Base-by-base conservation (phyloP, 2,797 vertebrate species). In the Chaunax sp. region DNA sequence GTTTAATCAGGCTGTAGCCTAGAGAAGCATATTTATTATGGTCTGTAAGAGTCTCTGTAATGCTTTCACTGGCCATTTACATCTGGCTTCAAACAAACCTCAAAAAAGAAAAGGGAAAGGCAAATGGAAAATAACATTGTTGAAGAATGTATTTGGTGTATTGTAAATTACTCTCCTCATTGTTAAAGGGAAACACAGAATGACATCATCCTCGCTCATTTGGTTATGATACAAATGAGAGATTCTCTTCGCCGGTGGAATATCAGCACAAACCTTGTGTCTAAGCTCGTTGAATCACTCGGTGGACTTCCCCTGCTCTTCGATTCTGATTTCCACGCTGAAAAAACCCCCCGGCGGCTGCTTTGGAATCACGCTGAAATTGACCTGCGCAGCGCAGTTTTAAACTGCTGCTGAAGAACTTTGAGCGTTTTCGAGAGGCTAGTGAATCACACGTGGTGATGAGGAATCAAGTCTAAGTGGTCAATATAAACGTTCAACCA, bases 41-140 rank as follows among this genome's bases (percentile, higher is more conserved):
- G 47, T 46, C 56, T 75, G 41, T 80, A 73, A 84, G 73, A 73
- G 75, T 52, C 60, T 69, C 37, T 40, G 59, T 63, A 67, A 68
- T 85, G 78, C 87, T 90, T 90, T 87, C 55, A 77, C 83, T 87
- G 82, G 85, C 82, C 71, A 41, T 84, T 89, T 74, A 54, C 45
- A 23, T 67, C 46, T 77, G 57, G 69, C 72, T 26, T 20, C 30
- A 59, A 65, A 45, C 33, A 22, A 49, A 60, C 25, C 19, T 44
- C 18, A 43, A 44, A 60, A 33, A 19, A 30, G 28, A 30, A 68
- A 71, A 69, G 1, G 4, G 25, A 53, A 35, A 46, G 46, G 43
- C 15, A 64, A 79, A 60, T 54, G 64, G 60, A 73, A 73, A 78
- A 43, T 44, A 60, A 71, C 69, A 52, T 11, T 43, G 40, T 8